These are phyloP conservation scores for Diprion similis DNA, from an alignment of 1,140 invertebrate species.

Conservation along the genomic window DNA sequence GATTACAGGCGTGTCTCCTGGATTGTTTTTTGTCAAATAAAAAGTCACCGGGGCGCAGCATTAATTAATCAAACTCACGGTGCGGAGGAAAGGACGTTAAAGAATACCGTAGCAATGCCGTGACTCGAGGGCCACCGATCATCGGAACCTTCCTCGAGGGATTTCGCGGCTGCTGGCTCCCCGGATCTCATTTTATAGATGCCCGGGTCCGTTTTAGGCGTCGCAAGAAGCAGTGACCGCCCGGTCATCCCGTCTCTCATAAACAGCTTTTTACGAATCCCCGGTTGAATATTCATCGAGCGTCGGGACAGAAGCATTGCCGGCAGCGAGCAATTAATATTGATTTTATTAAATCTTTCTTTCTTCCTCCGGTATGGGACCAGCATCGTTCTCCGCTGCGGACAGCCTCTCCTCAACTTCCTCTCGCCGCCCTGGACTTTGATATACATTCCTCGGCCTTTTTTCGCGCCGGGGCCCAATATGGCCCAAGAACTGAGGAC, in stretches of 20 bases:
- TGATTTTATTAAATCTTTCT: slow-evolving; percentile 3
- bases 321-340: background rate
- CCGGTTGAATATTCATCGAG: slow-evolving; percentile 2
- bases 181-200: background rate
- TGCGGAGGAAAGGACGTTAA: background rate
- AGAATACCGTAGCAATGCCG: background rate
- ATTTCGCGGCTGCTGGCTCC: background rate
- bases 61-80: slow-evolving; percentile 3
- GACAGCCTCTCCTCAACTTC: background rate
- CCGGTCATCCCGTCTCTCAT: background rate
- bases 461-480: background rate
- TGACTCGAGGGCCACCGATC: background rate
- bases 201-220: background rate
- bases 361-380: background rate
- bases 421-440: background rate
- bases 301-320: background rate
- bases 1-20: background rate
- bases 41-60: background rate
- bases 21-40: background rate
- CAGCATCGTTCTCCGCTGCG: too few relatives aligned
- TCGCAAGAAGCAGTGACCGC: background rate
- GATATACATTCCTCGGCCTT: background rate
- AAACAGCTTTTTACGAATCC: slow-evolving; percentile 5
- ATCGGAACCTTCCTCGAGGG: background rate
- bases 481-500: background rate